Percentiles rank a stretch among this genome's conserved stretches.
Evolutionary conservation across 2,888 invertebrate genomes (phyloP).

Genomic region (Ctenicera cuprea): DNA sequence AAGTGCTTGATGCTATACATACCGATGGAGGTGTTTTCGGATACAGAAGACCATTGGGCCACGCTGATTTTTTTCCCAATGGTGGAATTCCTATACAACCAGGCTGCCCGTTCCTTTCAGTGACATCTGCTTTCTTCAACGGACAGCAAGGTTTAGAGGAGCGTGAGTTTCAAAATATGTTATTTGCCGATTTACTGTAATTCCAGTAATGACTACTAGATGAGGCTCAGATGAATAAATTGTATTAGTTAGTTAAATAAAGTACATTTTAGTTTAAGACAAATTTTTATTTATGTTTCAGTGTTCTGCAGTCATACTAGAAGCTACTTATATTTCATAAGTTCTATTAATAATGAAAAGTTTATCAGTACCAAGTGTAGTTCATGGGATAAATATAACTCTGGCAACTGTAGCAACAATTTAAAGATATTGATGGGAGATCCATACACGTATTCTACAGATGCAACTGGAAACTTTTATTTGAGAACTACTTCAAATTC

Average conservation of each 20-base stretch:
- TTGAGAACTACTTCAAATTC: slow-evolving; percentile 52
- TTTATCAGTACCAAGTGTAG: slow-evolving; percentile 56
- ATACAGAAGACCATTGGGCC: slow-evolving; percentile 71
- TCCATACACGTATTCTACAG: slow-evolving; percentile 44
- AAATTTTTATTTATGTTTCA: slow-evolving; percentile 3
- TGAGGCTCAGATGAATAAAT: too few species aligned
- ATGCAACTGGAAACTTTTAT: slow-evolving; percentile 58
- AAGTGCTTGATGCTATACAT: slow-evolving; percentile 78
- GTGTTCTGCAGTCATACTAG: slow-evolving; percentile 61
- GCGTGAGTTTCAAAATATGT: not conserved
- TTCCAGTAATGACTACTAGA: too few species aligned
- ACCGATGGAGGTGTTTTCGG: slow-evolving; percentile 76
- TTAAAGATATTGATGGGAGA: slow-evolving; percentile 58
- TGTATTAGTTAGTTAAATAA: too few species aligned
- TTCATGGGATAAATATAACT: slow-evolving; percentile 56
- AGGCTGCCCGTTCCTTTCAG: slow-evolving; percentile 63
- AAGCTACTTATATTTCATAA: slow-evolving; percentile 58
- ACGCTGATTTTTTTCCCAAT: slow-evolving; percentile 77
- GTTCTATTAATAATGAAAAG: slow-evolving; percentile 55
- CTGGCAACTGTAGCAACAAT: slow-evolving; percentile 51
- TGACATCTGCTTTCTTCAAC: not conserved
- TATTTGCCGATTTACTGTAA: too few species aligned
- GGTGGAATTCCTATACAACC: slow-evolving; percentile 75
- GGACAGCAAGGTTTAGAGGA: too few species aligned
- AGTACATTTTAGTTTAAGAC: too few species aligned